Conservation (phyloP, 2,113 vertebrate genomes). For the Malurus alboscapulatus region DNA sequence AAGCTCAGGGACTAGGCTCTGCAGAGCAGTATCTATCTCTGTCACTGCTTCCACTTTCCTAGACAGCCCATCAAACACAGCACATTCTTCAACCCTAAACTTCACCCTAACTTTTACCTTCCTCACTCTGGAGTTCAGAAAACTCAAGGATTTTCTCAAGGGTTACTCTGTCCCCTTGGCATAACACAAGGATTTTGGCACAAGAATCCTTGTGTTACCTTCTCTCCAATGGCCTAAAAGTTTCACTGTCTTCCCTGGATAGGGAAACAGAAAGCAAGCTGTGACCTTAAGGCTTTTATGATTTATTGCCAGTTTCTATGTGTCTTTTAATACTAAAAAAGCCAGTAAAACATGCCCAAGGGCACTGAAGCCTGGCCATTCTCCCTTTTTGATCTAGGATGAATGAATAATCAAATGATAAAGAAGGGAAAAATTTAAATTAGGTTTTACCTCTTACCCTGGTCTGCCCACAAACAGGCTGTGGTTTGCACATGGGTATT, state of each 20-base stretch:
- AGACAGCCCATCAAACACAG: neutral
- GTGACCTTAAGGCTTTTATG: neutral
- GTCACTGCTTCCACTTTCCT: neutral
- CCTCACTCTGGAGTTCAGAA: neutral
- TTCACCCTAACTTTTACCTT: neutral
- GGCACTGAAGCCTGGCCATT: neutral
- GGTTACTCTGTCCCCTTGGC: neutral
- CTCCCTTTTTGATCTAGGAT: neutral
- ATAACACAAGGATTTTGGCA: too few species aligned
- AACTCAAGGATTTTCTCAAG: neutral
- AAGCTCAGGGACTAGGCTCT: neutral
- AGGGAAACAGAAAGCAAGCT: neutral
- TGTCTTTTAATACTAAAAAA: neutral
- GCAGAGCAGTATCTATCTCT: neutral
- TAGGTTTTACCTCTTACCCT: neutral
- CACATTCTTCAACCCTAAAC: accelerated
- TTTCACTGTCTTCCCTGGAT: neutral
- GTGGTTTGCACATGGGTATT: neutral
- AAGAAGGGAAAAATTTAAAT: neutral
- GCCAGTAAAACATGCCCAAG: neutral
- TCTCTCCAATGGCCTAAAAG: neutral
- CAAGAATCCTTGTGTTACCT: neutral
- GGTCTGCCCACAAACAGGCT: neutral
- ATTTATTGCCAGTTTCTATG: neutral
- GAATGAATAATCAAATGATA: neutral